phyloP scores from a whole-genome alignment of 2,888 invertebrate genomes.

The Slavum lentiscoides region DNA sequence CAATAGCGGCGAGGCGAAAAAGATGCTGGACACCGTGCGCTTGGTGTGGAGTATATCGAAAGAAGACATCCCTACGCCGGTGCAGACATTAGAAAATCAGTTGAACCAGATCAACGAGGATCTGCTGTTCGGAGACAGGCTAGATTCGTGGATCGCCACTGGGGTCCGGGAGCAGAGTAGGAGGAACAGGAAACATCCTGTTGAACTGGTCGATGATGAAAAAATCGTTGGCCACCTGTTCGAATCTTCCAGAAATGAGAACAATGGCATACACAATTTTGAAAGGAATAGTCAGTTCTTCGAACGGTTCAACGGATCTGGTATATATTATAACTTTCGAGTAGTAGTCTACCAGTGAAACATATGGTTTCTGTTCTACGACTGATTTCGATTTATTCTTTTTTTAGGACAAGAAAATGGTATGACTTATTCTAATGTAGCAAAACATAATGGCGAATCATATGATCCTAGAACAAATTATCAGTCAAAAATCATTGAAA shows the following conservation, averaged over 20 bases:
- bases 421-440: constrained; percentile 13
- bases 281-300: constrained; percentile 28
- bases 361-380: constrained; percentile 24
- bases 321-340: background rate
- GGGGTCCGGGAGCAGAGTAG: constrained; percentile 56
- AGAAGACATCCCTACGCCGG: constrained; percentile 57
- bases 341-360: background rate
- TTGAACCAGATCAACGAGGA: constrained; percentile 62
- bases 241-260: constrained; percentile 26
- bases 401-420: constrained; percentile 40
- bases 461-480: constrained; percentile 38
- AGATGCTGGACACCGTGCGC: constrained; percentile 64
- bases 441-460: constrained; percentile 33
- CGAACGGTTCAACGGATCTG: constrained; percentile 33
- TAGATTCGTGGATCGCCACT: constrained; percentile 61
- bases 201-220: constrained; percentile 56
- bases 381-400: background rate
- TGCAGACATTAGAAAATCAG: constrained; percentile 43
- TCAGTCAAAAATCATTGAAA: constrained; percentile 36
- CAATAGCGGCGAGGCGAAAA: constrained; percentile 61
- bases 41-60: constrained; percentile 62
- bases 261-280: constrained; percentile 19
- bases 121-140: constrained; percentile 61
- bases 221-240: constrained; percentile 27
- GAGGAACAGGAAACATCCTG: constrained; percentile 56